A percentile compares a stretch with the other conserved stretches of the same genome.
These are phyloP conservation scores for Nasonovia ribisnigri DNA, from an alignment of 2,888 invertebrate genomes.

Conservation along the genomic window DNA sequence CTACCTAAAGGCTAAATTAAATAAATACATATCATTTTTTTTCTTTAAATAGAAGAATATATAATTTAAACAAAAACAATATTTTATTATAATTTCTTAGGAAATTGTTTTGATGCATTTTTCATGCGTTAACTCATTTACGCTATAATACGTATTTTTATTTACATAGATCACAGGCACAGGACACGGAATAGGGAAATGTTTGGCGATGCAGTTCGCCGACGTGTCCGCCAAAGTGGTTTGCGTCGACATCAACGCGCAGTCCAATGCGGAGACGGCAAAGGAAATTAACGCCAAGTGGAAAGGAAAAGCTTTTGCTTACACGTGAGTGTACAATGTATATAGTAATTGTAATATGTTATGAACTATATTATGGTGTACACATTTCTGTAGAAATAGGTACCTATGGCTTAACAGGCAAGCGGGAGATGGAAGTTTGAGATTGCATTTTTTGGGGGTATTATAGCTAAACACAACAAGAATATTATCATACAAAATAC, in stretches of 20 bases:
- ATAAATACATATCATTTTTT: not conserved
- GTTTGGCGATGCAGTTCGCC: conserved; percentile 81
- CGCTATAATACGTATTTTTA: not conserved
- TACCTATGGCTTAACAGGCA: not conserved
- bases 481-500: not conserved
- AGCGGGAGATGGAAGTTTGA: not conserved
- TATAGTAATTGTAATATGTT: not conserved
- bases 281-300: conserved; percentile 73
- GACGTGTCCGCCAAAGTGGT: conserved; percentile 80
- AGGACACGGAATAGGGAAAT: conserved; percentile 87
- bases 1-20: not conserved
- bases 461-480: not conserved
- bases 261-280: conserved; percentile 78
- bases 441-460: not conserved
- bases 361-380: not conserved
- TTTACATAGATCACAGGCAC: conserved; percentile 83
- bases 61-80: not conserved
- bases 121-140: not conserved
- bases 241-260: conserved; percentile 83
- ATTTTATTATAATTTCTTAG: not conserved
- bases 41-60: not conserved
- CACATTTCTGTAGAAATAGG: not conserved
- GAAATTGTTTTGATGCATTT: not conserved
- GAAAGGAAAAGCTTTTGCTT: conserved; percentile 69
- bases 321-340: conserved; percentile 66